Conservation (phyloP, 2,888 invertebrate species). For the Pseudococcus viburni region DNA sequence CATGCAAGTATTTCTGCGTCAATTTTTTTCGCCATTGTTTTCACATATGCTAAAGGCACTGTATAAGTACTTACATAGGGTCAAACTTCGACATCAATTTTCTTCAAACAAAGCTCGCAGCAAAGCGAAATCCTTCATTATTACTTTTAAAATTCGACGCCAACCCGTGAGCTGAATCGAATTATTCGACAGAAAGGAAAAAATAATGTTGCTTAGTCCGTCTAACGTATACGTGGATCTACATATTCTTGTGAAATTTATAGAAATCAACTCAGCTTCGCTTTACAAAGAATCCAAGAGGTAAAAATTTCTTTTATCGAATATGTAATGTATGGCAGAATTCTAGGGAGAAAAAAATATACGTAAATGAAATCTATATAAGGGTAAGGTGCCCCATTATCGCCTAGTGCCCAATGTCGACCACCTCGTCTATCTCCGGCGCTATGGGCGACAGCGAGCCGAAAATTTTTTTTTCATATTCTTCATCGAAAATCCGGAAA, state of each 20-base stretch:
- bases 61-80: background rate
- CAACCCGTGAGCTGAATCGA: constrained; percentile 2
- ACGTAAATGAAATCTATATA: constrained; percentile 5
- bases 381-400: too few species aligned
- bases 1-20: constrained; percentile 5
- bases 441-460: too few species aligned
- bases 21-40: constrained; percentile 19
- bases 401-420: too few species aligned
- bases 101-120: constrained; percentile 42
- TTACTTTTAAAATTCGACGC: constrained; percentile 29
- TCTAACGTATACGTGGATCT: background rate
- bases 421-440: too few species aligned
- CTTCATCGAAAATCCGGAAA: too few species aligned
- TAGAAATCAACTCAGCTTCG: constrained; percentile 10
- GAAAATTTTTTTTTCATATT: too few species aligned
- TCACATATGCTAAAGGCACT: background rate
- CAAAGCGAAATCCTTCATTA: constrained; percentile 18
- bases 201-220: background rate
- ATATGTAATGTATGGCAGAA: background rate
- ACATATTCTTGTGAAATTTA: constrained; percentile 2
- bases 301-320: background rate
- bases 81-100: constrained; percentile 36
- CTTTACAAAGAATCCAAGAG: background rate
- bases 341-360: background rate
- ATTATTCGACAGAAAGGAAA: constrained; percentile 28